Conservation (phyloP, 2,888 invertebrate species). For the Rhingia rostrata region DNA sequence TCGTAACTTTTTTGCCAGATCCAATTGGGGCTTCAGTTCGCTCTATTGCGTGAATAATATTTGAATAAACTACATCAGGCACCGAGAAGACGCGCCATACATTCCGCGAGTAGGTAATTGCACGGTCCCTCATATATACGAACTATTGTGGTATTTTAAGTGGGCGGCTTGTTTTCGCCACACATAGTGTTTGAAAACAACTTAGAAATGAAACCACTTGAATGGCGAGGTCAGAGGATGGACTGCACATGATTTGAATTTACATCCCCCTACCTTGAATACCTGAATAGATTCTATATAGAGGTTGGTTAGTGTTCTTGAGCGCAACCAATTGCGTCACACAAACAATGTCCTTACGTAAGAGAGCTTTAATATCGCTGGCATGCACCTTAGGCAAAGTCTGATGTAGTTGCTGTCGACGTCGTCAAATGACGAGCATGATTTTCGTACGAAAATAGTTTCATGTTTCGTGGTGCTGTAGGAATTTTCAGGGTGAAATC, state of each 20-base stretch:
- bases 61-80: slow-evolving; percentile 18
- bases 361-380: slow-evolving; percentile 39
- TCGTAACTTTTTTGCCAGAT: slow-evolving; percentile 10
- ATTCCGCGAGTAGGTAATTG: background rate
- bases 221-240: slow-evolving; percentile 15
- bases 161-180: slow-evolving; percentile 54
- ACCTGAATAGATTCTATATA: slow-evolving; percentile 47
- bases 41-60: slow-evolving; percentile 37
- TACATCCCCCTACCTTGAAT: slow-evolving; percentile 34
- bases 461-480: slow-evolving; percentile 31
- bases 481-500: slow-evolving; percentile 62
- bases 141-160: slow-evolving; percentile 10
- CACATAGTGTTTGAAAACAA: slow-evolving; percentile 29
- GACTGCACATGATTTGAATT: slow-evolving; percentile 57
- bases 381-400: slow-evolving; percentile 52
- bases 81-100: slow-evolving; percentile 7
- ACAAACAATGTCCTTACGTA: slow-evolving; percentile 45
- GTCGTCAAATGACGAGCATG: slow-evolving; percentile 40
- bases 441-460: slow-evolving; percentile 63
- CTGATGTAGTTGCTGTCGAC: slow-evolving; percentile 41
- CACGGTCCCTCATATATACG: background rate
- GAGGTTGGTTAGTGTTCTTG: slow-evolving; percentile 60
- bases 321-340: slow-evolving; percentile 59
- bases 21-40: slow-evolving; percentile 6
- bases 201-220: slow-evolving; percentile 51